Conservation (phyloP, 2,888 invertebrate species). For the Phlogophora meticulosa region DNA sequence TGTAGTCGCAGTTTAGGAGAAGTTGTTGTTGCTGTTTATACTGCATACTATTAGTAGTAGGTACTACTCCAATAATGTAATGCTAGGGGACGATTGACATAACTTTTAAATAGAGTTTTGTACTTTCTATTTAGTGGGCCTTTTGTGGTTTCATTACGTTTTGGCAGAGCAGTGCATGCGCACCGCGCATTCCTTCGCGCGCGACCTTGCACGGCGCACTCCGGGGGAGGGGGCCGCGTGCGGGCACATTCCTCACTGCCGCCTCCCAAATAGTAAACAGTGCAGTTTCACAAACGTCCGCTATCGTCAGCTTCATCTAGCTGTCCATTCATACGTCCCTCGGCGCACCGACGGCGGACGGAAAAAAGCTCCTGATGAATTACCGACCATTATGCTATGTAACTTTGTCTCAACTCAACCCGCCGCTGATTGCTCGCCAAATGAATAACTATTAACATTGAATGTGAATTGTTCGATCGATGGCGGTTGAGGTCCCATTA, state of each 20-base stretch:
- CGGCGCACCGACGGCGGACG: slow-evolving; percentile 60
- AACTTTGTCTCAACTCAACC: slow-evolving; percentile 57
- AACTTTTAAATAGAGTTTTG: background rate
- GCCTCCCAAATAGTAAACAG: slow-evolving; percentile 66
- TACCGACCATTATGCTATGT: slow-evolving; percentile 68
- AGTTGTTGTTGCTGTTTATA: too few species aligned
- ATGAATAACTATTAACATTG: slow-evolving; percentile 69
- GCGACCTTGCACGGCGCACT: slow-evolving; percentile 75
- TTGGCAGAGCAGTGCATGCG: slow-evolving; percentile 53
- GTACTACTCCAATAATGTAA: too few species aligned
- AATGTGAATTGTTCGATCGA: slow-evolving; percentile 68
- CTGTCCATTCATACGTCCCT: slow-evolving; percentile 77
- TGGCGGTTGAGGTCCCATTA: slow-evolving; percentile 64
- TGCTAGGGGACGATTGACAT: too few species aligned
- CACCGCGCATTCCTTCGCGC: slow-evolving; percentile 71
- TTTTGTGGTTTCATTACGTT: slow-evolving; percentile 37
- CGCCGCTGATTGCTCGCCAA: slow-evolving; percentile 60
- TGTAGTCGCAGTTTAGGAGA: background rate
- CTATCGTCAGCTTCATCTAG: slow-evolving; percentile 67
- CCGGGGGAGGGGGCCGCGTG: slow-evolving; percentile 28
- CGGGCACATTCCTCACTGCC: slow-evolving; percentile 71
- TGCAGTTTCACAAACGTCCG: slow-evolving; percentile 65
- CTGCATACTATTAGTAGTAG: too few species aligned
- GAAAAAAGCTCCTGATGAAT: slow-evolving; percentile 72
- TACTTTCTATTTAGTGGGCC: background rate